phyloP scores from a whole-genome alignment of 2,888 invertebrate genomes.

The Agriopis marginaria region DNA sequence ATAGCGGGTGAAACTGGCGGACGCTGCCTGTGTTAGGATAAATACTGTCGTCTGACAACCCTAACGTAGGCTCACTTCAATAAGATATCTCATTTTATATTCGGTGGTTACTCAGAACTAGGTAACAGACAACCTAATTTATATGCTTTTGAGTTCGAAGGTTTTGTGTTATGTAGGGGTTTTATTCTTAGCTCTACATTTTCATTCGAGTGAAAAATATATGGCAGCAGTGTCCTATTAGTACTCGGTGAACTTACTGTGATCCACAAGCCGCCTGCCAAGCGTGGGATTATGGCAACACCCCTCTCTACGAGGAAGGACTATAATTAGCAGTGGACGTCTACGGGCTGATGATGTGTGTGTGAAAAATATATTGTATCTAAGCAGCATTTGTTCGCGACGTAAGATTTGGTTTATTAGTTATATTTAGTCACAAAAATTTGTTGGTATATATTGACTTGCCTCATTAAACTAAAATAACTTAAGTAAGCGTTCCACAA shows the following conservation, averaged over 20 bases:
- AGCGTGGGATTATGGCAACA: too few species aligned
- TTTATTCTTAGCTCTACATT: slow-evolving; percentile 4
- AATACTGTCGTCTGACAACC: not conserved
- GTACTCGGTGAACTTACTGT: too few species aligned
- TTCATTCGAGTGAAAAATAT: not conserved
- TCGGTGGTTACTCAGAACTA: slow-evolving; percentile 28
- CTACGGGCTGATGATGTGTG: too few species aligned
- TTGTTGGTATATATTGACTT: not conserved
- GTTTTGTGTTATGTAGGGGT: not conserved
- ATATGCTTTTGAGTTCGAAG: slow-evolving; percentile 1
- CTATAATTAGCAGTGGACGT: too few species aligned
- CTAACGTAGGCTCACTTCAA: slow-evolving; percentile 38
- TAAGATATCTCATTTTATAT: slow-evolving; percentile 55
- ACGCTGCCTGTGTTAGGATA: too few species aligned
- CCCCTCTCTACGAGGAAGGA: too few species aligned
- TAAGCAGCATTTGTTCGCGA: not conserved
- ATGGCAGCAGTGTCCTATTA: too few species aligned
- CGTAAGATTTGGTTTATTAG: not conserved
- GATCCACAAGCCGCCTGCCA: too few species aligned
- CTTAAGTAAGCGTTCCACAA: slow-evolving; percentile 35
- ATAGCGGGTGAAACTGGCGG: too few species aligned
- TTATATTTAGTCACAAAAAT: too few species aligned
- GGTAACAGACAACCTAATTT: slow-evolving; percentile 23
- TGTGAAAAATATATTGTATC: not conserved
- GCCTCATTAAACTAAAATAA: slow-evolving; percentile 13